Evolutionary conservation across 37 sponge, comb jelly and placozoan species (phyloP).

Genomic region (Ephydatia muelleri): DNA sequence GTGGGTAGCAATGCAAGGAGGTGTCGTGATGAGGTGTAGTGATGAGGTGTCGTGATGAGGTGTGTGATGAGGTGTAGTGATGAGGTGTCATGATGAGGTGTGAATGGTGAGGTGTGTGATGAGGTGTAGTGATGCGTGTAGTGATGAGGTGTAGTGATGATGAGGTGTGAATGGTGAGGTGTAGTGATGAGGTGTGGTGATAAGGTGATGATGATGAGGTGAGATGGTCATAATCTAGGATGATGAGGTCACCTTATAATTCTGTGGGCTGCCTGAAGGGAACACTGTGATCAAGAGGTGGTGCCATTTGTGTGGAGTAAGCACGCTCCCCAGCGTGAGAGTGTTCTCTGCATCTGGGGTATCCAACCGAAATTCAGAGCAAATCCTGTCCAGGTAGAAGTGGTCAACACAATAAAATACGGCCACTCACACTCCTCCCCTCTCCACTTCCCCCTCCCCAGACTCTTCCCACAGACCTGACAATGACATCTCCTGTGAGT

Average conservation of each 20-base stretch:
- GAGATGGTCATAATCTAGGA: not conserved
- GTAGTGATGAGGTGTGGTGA: not conserved
- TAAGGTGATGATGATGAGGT: not conserved
- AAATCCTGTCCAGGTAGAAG: not conserved
- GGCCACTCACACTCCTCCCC: conserved; percentile 10
- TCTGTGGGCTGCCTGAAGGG: conserved; percentile 11
- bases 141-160: not conserved
- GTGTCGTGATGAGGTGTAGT: not conserved
- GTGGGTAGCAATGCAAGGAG: not conserved
- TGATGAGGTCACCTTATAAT: conserved; percentile 16
- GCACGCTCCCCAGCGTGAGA: conserved; percentile 46
- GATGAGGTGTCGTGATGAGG: not conserved
- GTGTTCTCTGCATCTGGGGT: not conserved
- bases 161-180: conserved; percentile 6
- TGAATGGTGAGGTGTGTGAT: not conserved
- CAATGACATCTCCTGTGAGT: conserved; percentile 66
- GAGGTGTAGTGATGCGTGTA: conserved; percentile 9
- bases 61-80: not conserved
- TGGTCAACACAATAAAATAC: not conserved
- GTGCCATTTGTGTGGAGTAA: conserved; percentile 44
- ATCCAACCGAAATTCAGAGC: conserved; percentile 2
- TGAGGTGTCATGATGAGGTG: not conserved
- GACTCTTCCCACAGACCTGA: conserved; percentile 31
- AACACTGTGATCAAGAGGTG: conserved; percentile 46
- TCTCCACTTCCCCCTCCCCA: not conserved